These are phyloP conservation scores for Trachymyrmex cornetzi DNA, from an alignment of 1,140 invertebrate species.

Conservation along the genomic window DNA sequence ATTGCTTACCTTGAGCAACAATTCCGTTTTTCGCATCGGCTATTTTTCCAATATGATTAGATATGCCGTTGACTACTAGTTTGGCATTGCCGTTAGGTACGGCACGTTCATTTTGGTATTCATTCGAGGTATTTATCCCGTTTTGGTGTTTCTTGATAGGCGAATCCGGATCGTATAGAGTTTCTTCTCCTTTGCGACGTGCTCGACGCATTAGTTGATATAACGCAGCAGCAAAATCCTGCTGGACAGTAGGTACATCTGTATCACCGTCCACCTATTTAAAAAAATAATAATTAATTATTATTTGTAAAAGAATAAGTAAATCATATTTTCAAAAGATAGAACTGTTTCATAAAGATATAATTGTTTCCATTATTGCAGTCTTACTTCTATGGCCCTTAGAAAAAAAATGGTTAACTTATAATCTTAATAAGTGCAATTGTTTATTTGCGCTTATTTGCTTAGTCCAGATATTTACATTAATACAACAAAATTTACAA, in stretches of 20 bases:
- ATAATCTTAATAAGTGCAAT: neutral
- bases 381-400: no score
- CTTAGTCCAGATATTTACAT: neutral
- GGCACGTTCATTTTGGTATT: constrained; percentile 78
- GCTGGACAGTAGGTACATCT: constrained; percentile 91
- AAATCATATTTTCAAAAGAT: neutral
- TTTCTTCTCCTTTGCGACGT: constrained; percentile 81
- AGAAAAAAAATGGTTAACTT: no score
- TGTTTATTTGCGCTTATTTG: neutral
- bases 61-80: constrained; percentile 66
- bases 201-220: constrained; percentile 89
- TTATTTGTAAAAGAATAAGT: neutral
- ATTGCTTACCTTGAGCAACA: constrained; percentile 58
- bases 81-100: constrained; percentile 81
- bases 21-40: constrained; percentile 67
- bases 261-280: constrained; percentile 93
- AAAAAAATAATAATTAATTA: neutral
- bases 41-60: constrained; percentile 41
- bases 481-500: no score
- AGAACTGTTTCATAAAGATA: neutral
- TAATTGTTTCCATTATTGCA: neutral
- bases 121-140: constrained; percentile 69
- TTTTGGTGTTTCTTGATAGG: constrained; percentile 61
- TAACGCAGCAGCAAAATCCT: constrained; percentile 91
- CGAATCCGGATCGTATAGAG: constrained; percentile 56